Evolutionary conservation across 2,888 invertebrate genomes (phyloP), one percentile per base, ranked within the genome.

Genomic region (Lucinisca nassula): DNA sequence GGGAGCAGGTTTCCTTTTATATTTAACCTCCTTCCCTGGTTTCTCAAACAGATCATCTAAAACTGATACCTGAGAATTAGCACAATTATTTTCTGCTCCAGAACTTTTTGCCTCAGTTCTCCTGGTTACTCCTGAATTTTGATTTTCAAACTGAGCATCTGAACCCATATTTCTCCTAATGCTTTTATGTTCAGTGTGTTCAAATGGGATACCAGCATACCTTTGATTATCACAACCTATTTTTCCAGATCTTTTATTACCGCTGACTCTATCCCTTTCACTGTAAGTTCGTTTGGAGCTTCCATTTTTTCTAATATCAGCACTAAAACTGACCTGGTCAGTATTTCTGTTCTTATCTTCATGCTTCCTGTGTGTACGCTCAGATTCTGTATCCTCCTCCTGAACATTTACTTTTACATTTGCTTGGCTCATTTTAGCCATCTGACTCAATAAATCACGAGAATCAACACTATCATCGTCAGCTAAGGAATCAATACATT

Each of bases 1-100:
- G 32, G 91, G 92, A 49, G 92, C 85, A 17, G 92, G 92, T 72
- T 90, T 88, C 74, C 84, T 83, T 45, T 61, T 85, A 86, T 38
- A 6, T 72, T 32, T 70, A 72, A 40, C 14, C 4, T 79, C 51
- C 17, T 6, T 21, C 8, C 35, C 67, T 3, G 35, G 12, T 35
- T 35, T 67, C 35, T 35, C 72, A 81, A 92, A 92, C 12, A 93
- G 84, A 78, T 92, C 92, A 88, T 93, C 93, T 35, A 93, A 79
- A 61, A 91, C 55, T 45, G 84, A 89, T 37, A 38, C 67, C 35
- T 67, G 67, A 67, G 67, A 67, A 67, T 35, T 35, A 30, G 17
- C 67, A 12, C 6, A 1, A 17, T 61, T 30, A 27, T 67, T 35
- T 24, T 58, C 27, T 58, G 27, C 58, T 24, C 8, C 12, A 67